A percentile compares a stretch with the other conserved stretches of the same genome.
Evolutionary conservation across 2,888 invertebrate genomes (phyloP).

Genomic region (Pachydiplax longipennis): DNA sequence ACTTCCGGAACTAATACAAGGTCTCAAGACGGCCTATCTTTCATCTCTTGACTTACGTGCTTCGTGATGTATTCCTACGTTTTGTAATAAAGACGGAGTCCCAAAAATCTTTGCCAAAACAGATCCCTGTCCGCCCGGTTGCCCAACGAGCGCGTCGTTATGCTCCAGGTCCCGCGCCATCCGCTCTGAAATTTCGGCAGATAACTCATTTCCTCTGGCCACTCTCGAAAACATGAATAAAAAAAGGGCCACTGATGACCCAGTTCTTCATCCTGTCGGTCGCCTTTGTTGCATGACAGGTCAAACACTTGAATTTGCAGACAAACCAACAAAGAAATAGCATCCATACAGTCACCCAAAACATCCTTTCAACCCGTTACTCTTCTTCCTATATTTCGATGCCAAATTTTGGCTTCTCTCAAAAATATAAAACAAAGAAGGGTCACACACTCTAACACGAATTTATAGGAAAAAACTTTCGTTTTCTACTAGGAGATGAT

Average conservation of each 20-base stretch:
- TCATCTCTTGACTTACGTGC: neutral
- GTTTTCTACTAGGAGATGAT: too few relatives aligned
- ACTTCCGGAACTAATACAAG: too few relatives aligned
- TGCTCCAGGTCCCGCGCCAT: neutral
- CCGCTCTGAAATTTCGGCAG: neutral
- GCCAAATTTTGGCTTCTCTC: neutral
- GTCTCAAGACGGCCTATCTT: too few relatives aligned
- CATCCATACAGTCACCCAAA: neutral
- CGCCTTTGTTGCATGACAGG: conserved; percentile 6
- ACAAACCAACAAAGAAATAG: neutral
- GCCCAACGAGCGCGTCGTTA: conserved; percentile 12
- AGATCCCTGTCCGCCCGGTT: neutral
- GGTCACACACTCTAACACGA: too few relatives aligned
- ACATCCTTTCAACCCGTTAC: neutral
- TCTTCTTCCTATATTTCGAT: neutral
- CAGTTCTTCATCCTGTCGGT: conserved; percentile 4
- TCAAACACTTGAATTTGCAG: neutral
- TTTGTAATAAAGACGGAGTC: neutral
- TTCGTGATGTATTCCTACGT: neutral
- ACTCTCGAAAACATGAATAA: neutral
- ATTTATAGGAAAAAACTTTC: too few relatives aligned
- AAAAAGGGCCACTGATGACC: conserved; percentile 3
- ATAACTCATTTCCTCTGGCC: conserved; percentile 29
- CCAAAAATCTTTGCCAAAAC: neutral
- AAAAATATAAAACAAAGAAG: neutral